Conservation (phyloP, 2,797 vertebrate genomes). For the Tolypeutes matacus region DNA sequence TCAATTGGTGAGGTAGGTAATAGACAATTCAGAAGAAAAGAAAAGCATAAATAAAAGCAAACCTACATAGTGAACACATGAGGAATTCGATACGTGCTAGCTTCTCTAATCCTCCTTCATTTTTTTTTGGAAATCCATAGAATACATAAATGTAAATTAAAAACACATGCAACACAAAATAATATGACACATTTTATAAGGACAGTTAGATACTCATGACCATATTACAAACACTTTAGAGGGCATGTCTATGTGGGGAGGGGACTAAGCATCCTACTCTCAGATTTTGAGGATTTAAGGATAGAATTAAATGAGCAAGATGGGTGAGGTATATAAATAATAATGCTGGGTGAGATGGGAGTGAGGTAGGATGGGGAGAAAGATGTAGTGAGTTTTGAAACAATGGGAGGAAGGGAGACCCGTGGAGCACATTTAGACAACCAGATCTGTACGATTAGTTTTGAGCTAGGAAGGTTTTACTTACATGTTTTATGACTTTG, state of each 20-base stretch:
- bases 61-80: background rate
- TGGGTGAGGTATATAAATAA: background rate
- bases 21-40: constrained; percentile 18
- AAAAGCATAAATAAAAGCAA: constrained; percentile 33
- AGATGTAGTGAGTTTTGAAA: background rate
- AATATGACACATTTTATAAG: background rate
- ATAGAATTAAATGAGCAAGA: constrained; percentile 18
- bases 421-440: background rate
- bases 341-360: background rate
- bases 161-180: background rate
- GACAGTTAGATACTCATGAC: background rate
- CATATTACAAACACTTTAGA: background rate
- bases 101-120: background rate
- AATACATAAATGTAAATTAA: constrained; percentile 12
- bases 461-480: constrained; percentile 27
- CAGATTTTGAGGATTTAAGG: constrained; percentile 35
- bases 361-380: background rate
- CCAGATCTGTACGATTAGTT: background rate
- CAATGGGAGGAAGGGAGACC: background rate
- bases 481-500: constrained; percentile 4
- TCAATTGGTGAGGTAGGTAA: background rate
- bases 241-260: background rate
- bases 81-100: background rate
- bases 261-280: background rate
- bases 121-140: background rate